Conservation (phyloP, 2,888 invertebrate species). For the Choreutis nemorana region DNA sequence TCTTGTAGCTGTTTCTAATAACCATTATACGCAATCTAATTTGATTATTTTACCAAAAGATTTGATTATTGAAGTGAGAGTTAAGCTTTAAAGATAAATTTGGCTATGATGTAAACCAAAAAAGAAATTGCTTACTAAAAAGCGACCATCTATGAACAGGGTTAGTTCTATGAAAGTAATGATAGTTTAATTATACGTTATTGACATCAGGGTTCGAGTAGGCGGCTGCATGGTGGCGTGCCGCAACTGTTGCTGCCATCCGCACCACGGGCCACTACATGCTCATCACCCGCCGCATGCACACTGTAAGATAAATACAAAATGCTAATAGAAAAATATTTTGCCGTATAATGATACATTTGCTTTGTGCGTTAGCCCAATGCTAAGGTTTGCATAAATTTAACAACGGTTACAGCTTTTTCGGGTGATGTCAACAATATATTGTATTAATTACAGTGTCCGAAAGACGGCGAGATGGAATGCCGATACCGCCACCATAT, state of each 20-base stretch:
- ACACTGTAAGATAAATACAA: conserved; percentile 39
- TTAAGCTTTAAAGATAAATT: too few relatives aligned
- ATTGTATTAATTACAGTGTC: conserved; percentile 36
- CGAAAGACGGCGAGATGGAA: conserved; percentile 35
- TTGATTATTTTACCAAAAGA: too few relatives aligned
- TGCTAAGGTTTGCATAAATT: background rate
- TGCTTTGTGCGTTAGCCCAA: background rate
- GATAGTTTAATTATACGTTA: too few relatives aligned
- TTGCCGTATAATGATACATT: background rate
- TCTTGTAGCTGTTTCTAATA: too few relatives aligned
- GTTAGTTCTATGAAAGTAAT: too few relatives aligned
- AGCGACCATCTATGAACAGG: too few relatives aligned
- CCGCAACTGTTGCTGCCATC: conserved; percentile 38
- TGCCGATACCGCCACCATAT: conserved; percentile 68
- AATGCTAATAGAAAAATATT: too few relatives aligned
- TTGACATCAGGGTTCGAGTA: conserved; percentile 33
- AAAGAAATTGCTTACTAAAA: too few relatives aligned
- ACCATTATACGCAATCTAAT: too few relatives aligned
- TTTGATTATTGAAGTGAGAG: too few relatives aligned
- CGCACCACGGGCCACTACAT: conserved; percentile 12
- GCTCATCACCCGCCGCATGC: conserved; percentile 28
- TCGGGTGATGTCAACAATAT: too few relatives aligned
- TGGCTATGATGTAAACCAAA: too few relatives aligned
- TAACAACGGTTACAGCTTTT: conserved; percentile 7
- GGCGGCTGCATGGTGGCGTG: conserved; percentile 28